Conservation (phyloP, 2,888 invertebrate genomes). For the Gonocerus acuteangulatus region DNA sequence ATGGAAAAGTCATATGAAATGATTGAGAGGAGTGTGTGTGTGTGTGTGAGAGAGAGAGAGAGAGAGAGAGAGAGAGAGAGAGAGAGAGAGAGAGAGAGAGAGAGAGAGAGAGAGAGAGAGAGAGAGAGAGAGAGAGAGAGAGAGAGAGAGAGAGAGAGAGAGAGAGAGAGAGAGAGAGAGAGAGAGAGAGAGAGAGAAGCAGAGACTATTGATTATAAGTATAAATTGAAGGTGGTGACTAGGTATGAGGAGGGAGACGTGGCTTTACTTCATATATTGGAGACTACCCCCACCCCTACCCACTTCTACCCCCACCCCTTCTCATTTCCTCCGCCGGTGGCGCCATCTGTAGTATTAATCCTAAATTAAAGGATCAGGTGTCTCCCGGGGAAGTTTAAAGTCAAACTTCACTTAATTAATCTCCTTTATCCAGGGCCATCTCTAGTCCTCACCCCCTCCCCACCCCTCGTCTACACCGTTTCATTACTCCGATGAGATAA, state of each 20-base stretch:
- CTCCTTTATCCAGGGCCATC: constrained; percentile 18
- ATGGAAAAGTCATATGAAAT: too few relatives aligned
- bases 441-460: not conserved
- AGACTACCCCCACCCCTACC: constrained; percentile 26
- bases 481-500: not conserved
- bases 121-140: constrained; percentile 4
- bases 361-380: constrained; percentile 36
- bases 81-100: not conserved
- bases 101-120: not conserved
- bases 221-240: constrained; percentile 8
- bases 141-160: constrained; percentile 2
- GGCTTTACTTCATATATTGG: constrained; percentile 25
- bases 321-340: constrained; percentile 28
- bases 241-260: not conserved
- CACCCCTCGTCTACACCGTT: not conserved
- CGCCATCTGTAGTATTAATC: constrained; percentile 59
- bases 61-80: too few relatives aligned
- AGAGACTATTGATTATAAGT: constrained; percentile 11
- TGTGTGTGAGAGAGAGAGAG: too few relatives aligned
- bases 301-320: not conserved
- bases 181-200: not conserved
- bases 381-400: not conserved
- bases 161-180: not conserved
- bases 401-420: constrained; percentile 25
- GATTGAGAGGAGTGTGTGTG: too few relatives aligned